Conservation (phyloP, 2,113 vertebrate species). For the Maccullochella peelii region DNA sequence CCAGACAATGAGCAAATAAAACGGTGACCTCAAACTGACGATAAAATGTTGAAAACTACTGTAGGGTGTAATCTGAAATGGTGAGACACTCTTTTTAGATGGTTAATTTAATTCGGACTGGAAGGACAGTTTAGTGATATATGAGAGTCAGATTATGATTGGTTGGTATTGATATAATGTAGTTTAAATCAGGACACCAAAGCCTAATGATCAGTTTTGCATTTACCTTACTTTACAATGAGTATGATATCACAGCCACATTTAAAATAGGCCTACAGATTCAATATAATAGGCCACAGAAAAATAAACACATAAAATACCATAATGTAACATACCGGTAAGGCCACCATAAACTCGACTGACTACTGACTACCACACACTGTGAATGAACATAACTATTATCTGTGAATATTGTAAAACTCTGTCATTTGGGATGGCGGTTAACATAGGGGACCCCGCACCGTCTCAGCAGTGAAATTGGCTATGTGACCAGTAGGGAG, state of each 20-base stretch:
- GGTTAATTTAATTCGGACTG: neutral
- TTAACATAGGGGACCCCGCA: conserved; percentile 4
- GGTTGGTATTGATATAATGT: neutral
- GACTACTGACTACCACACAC: neutral
- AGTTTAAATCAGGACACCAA: neutral
- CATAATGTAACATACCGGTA: neutral
- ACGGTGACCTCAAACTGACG: conserved; percentile 3
- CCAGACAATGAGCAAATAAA: conserved; percentile 23
- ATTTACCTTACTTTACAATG: neutral
- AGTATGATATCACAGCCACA: neutral
- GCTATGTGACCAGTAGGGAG: conserved; percentile 79
- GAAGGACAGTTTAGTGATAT: neutral
- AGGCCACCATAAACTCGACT: neutral
- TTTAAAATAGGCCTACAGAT: neutral
- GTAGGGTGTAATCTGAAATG: neutral
- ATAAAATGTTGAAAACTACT: conserved; percentile 2
- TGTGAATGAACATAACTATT: conserved; percentile 11
- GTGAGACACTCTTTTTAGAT: neutral
- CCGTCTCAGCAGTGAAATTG: conserved; percentile 64
- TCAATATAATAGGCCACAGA: neutral
- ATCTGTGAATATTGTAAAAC: conserved; percentile 10
- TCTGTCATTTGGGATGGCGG: conserved; percentile 26
- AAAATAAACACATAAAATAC: neutral
- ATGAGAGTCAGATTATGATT: neutral
- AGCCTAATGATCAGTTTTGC: conserved; percentile 9